Conservation (phyloP, 2,888 invertebrate genomes). For the Lithophane semibrunnea region DNA sequence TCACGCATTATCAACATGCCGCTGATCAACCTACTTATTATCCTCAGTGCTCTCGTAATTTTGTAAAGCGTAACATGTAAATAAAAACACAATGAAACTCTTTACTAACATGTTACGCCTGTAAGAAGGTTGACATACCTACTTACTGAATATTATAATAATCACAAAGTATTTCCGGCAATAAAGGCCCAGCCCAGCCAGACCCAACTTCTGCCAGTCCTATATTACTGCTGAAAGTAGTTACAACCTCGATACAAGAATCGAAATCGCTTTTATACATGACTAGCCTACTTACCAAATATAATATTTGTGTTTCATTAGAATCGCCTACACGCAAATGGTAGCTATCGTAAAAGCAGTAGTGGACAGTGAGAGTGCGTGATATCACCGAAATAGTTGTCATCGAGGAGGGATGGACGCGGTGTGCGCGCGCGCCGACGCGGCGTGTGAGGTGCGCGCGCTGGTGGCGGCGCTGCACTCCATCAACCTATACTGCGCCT, state of each 20-base stretch:
- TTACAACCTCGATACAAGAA: not conserved
- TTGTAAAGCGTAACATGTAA: conserved; percentile 7
- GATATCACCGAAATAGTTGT: conserved; percentile 17
- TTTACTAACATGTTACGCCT: not conserved
- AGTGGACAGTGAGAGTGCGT: conserved; percentile 57
- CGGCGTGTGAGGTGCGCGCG: conserved; percentile 79
- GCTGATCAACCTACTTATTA: not conserved
- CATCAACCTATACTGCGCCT: conserved; percentile 86
- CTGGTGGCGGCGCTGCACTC: conserved; percentile 83
- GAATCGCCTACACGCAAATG: conserved; percentile 45
- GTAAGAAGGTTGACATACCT: not conserved
- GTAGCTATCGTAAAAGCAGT: conserved; percentile 18
- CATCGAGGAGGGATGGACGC: conserved; percentile 80
- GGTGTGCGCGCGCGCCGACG: conserved; percentile 78
- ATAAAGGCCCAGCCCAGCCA: not conserved
- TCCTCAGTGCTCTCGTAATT: conserved; percentile 1
- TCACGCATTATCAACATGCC: not conserved
- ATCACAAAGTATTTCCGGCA: not conserved
- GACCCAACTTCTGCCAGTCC: not conserved
- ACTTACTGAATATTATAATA: not conserved
- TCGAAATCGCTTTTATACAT: not conserved
- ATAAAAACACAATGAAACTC: not conserved
- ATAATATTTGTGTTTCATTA: conserved; percentile 42
- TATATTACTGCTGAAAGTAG: not conserved
- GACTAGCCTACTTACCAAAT: conserved; percentile 12